Percentiles rank a stretch among this genome's conserved stretches.
Evolutionary conservation across 2,113 vertebrate genomes (phyloP).

Genomic region (Pelusios castaneus): DNA sequence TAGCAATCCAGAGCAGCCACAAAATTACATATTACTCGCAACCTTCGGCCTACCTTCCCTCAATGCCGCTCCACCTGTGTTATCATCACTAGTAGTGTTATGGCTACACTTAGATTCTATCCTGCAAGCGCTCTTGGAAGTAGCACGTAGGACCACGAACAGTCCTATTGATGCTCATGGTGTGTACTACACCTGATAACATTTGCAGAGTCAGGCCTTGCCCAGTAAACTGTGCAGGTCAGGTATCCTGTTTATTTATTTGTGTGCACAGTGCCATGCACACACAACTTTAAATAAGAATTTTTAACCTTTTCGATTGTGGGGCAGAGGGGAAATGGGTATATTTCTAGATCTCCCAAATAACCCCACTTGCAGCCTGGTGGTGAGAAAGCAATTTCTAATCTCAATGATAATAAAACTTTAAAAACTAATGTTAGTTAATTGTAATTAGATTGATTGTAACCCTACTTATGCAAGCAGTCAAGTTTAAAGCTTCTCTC

Average conservation of each 20-base stretch:
- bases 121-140: background rate
- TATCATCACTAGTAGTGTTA: background rate
- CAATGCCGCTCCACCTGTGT: background rate
- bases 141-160: background rate
- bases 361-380: background rate
- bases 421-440: background rate
- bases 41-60: conserved; percentile 57
- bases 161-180: background rate
- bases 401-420: background rate
- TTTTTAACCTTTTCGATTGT: background rate
- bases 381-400: background rate
- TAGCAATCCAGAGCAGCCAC: background rate
- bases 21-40: background rate
- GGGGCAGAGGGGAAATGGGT: conserved; percentile 13
- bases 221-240: conserved; percentile 14
- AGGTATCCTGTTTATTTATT: conserved; percentile 16
- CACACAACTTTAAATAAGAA: background rate
- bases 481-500: background rate
- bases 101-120: background rate
- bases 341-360: background rate
- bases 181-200: conserved; percentile 20
- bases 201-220: conserved; percentile 34
- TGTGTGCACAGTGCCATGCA: conserved; percentile 36
- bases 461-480: background rate
- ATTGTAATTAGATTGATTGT: background rate